Conservation (phyloP, 2,113 vertebrate species). For the Macrotus californicus region DNA sequence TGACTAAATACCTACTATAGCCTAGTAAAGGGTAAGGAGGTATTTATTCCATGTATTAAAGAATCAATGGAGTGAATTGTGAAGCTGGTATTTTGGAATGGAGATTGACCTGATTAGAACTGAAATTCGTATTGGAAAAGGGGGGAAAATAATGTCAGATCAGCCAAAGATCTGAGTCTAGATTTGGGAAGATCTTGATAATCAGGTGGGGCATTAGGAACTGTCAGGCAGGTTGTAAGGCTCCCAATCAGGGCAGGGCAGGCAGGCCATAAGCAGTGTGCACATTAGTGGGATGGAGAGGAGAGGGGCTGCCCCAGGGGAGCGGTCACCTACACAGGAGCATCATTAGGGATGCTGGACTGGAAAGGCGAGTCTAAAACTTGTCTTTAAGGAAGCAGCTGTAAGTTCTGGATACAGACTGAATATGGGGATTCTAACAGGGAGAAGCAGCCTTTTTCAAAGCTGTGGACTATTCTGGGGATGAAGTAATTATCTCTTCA, state of each 20-base stretch:
- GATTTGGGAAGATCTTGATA: neutral
- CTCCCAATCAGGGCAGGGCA: neutral
- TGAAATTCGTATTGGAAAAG: neutral
- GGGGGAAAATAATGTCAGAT: neutral
- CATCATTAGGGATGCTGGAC: neutral
- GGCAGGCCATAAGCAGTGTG: neutral
- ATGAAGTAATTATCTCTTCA: neutral
- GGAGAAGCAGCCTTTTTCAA: neutral
- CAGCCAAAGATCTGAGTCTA: neutral
- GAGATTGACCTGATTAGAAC: neutral
- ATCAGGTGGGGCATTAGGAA: neutral
- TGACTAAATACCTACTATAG: neutral
- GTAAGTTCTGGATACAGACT: neutral
- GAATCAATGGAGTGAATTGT: neutral
- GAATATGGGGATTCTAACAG: neutral
- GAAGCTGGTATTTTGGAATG: neutral
- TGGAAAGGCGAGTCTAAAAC: neutral
- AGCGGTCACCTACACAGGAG: neutral
- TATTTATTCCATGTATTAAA: neutral
- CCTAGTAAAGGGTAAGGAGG: neutral
- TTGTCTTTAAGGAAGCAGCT: neutral
- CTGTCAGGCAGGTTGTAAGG: neutral
- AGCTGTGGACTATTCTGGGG: neutral
- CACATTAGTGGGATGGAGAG: neutral
- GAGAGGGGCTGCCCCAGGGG: neutral